phyloP scores from a whole-genome alignment of 2,113 vertebrate genomes.

The Speoplatyrhinus poulsoni region DNA sequence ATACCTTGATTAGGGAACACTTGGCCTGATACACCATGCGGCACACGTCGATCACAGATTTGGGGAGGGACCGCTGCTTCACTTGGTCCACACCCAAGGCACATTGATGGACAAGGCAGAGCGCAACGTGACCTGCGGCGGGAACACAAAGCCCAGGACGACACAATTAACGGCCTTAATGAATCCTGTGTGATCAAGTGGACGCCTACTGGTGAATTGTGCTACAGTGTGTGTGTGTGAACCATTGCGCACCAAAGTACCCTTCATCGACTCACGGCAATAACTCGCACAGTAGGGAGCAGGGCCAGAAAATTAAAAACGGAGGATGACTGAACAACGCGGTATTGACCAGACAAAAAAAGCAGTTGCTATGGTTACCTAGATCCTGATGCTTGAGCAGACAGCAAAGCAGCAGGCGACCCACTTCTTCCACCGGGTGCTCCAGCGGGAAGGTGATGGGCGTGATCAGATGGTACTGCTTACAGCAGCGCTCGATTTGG shows the following conservation, averaged over 20 bases:
- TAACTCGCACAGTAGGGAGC: background rate
- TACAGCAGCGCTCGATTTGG: conserved; percentile 96
- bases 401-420: conserved; percentile 93
- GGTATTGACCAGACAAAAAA: background rate
- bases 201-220: background rate
- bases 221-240: background rate
- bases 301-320: background rate
- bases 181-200: background rate
- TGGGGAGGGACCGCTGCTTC: conserved; percentile 90
- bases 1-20: conserved; percentile 96
- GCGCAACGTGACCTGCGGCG: conserved; percentile 87
- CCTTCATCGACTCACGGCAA: background rate
- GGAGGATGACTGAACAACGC: no score
- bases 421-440: conserved; percentile 97
- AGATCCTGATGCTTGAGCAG: conserved; percentile 97
- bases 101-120: conserved; percentile 90
- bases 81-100: conserved; percentile 91
- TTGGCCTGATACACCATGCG: conserved; percentile 98
- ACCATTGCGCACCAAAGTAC: background rate
- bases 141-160: background rate
- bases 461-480: conserved; percentile 94
- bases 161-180: background rate
- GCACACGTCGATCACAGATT: conserved; percentile 95
- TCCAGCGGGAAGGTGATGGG: conserved; percentile 95
- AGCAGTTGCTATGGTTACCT: conserved; percentile 77